These are phyloP conservation scores for Amblyornis subalaris DNA, from an alignment of 2,113 vertebrate species.

Conservation along the genomic window DNA sequence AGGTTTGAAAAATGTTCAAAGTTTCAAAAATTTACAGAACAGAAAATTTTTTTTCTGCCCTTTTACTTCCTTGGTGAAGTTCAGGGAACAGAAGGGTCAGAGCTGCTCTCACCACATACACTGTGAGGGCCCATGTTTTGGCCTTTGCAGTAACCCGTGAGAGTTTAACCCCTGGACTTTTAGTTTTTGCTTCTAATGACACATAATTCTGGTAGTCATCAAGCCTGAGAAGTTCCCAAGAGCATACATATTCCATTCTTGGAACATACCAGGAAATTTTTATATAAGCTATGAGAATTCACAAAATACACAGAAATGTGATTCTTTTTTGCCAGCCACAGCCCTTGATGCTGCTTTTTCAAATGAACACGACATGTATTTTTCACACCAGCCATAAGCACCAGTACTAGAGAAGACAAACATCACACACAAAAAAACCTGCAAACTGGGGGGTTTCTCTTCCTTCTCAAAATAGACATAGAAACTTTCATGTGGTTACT, in stretches of 20 bases:
- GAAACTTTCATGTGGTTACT: constrained; percentile 41
- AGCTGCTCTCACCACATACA: background rate
- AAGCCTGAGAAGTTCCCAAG: background rate
- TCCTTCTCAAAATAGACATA: constrained; percentile 29
- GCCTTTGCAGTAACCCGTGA: background rate
- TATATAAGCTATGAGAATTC: background rate
- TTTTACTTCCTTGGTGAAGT: background rate
- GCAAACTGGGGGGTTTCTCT: background rate
- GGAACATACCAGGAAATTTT: background rate
- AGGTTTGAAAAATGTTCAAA: background rate
- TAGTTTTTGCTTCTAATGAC: background rate
- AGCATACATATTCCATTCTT: background rate
- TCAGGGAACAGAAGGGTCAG: background rate
- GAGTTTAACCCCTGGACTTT: background rate
- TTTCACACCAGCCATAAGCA: constrained; percentile 5
- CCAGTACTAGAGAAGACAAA: background rate
- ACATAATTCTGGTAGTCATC: background rate
- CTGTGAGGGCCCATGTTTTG: background rate
- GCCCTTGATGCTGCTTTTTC: background rate
- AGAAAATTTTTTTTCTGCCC: background rate
- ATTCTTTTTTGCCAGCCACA: background rate
- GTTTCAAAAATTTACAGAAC: background rate
- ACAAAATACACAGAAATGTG: background rate
- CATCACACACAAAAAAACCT: background rate
- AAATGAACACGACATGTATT: background rate